Evolutionary conservation across 2,797 vertebrate genomes (phyloP).

Genomic region (Hippocampus kuda): DNA sequence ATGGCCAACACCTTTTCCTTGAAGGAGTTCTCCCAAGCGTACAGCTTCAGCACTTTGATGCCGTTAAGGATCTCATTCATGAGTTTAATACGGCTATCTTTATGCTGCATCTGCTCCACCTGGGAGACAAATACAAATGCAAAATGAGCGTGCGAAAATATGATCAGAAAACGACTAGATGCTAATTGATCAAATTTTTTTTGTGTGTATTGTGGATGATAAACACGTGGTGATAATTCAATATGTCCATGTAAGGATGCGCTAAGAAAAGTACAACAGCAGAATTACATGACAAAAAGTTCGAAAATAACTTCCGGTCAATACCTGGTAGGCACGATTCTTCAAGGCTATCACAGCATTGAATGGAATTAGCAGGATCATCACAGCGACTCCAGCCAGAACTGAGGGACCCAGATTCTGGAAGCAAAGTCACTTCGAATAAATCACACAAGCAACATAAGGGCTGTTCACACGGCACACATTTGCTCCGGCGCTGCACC

Average conservation of each 20-base stretch:
- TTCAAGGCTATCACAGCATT: constrained; percentile 87
- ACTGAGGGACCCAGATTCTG: constrained; percentile 84
- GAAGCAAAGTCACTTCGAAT: constrained; percentile 10
- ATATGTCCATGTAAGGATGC: background rate
- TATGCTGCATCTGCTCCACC: constrained; percentile 88
- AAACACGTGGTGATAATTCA: background rate
- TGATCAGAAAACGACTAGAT: background rate
- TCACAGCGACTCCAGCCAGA: constrained; percentile 87
- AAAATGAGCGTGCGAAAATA: background rate
- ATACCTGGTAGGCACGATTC: constrained; percentile 83
- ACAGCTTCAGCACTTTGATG: constrained; percentile 94
- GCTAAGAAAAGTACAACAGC: background rate
- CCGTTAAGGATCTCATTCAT: constrained; percentile 94
- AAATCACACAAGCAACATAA: background rate
- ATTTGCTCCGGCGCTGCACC: no score
- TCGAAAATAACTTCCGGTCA: background rate
- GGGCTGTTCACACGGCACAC: no score
- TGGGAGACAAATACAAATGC: constrained; percentile 28
- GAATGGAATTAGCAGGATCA: constrained; percentile 87
- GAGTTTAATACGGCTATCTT: constrained; percentile 86
- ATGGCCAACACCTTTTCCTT: constrained; percentile 77
- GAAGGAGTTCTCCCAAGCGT: constrained; percentile 92
- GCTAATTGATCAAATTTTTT: no score
- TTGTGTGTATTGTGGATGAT: background rate
- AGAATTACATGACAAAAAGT: background rate